phyloP scores from a whole-genome alignment of 2,113 vertebrate species.

The Glaucidium brasilianum region DNA sequence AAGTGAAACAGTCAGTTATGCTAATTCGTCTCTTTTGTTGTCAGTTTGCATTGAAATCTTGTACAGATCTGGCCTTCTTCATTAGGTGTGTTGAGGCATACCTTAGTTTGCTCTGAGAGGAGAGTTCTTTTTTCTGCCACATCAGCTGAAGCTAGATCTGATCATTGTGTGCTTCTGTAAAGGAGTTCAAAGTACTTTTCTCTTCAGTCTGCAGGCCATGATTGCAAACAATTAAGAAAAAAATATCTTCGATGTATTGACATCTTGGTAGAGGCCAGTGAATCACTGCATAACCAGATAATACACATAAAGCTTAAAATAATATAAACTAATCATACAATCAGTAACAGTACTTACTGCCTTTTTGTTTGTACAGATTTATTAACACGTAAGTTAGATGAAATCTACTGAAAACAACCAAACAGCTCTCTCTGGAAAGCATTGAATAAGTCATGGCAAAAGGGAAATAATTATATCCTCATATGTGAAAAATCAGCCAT shows the following conservation, averaged over 20 bases:
- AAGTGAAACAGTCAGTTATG: constrained; percentile 75
- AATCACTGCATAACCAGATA: background rate
- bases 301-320: background rate
- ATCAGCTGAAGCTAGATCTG: background rate
- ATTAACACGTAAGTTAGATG: background rate
- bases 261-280: background rate
- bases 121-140: background rate
- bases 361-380: background rate
- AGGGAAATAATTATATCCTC: background rate
- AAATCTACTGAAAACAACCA: background rate
- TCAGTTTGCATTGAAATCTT: constrained; percentile 68
- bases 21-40: constrained; percentile 71
- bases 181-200: background rate
- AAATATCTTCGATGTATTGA: background rate
- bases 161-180: background rate
- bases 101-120: background rate
- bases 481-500: background rate
- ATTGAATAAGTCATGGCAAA: background rate
- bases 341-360: background rate
- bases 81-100: background rate
- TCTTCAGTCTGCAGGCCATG: background rate
- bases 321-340: background rate
- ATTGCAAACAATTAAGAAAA: background rate
- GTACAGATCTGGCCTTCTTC: background rate
- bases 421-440: background rate